A percentile compares a stretch with the other conserved stretches of the same genome.
These are phyloP conservation scores for Seira musarum DNA, from an alignment of 2,888 invertebrate genomes.

Conservation along the genomic window DNA sequence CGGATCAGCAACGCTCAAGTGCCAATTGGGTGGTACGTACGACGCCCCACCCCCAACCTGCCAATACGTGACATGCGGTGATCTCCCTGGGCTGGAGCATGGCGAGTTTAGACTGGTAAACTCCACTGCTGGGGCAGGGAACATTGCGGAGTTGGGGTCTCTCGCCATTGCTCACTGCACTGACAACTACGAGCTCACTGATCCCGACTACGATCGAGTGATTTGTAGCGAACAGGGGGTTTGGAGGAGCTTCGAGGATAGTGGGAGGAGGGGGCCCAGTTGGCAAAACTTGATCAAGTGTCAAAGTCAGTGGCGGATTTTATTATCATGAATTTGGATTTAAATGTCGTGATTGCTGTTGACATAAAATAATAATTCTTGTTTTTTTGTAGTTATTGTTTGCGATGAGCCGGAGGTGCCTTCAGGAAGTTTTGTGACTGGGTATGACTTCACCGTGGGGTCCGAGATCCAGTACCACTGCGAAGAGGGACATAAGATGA, in stretches of 20 bases:
- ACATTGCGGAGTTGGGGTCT: slow-evolving; percentile 84
- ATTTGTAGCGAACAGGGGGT: slow-evolving; percentile 54
- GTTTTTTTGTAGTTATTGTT: slow-evolving; percentile 80
- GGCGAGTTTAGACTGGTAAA: slow-evolving; percentile 83
- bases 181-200: slow-evolving; percentile 83
- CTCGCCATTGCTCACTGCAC: slow-evolving; percentile 85
- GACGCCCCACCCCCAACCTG: slow-evolving; percentile 79
- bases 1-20: slow-evolving; percentile 81
- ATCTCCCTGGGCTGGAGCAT: slow-evolving; percentile 84
- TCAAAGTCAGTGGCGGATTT: slow-evolving; percentile 35
- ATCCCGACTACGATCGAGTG: slow-evolving; percentile 47
- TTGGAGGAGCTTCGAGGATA: slow-evolving; percentile 41
- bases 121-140: slow-evolving; percentile 81
- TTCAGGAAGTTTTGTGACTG: slow-evolving; percentile 88
- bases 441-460: slow-evolving; percentile 91
- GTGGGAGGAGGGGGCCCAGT: slow-evolving; percentile 23
- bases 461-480: slow-evolving; percentile 91
- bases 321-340: too few species aligned
- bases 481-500: slow-evolving; percentile 82
- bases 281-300: slow-evolving; percentile 54
- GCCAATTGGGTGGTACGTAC: slow-evolving; percentile 85
- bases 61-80: slow-evolving; percentile 89
- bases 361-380: not conserved
- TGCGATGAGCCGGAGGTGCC: slow-evolving; percentile 91
- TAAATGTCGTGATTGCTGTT: too few species aligned